Base-by-base conservation (phyloP, 2,113 vertebrate species). In the Coturnix japonica region DNA sequence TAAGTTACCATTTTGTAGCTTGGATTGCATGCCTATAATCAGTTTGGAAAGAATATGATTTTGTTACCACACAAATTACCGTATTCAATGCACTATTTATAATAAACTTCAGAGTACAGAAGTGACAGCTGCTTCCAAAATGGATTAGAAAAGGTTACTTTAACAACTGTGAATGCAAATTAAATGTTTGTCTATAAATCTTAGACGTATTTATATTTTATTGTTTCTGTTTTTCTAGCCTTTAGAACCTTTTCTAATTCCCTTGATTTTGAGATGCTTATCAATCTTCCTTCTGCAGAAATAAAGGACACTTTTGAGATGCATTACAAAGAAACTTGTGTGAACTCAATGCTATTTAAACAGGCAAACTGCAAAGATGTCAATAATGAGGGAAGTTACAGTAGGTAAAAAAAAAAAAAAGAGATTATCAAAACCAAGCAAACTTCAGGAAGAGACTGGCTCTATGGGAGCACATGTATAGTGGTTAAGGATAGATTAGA, bases 21-120 rank as follows among this genome's bases (percentile, higher is more conserved):
- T 92, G 91, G 91, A 95, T 83, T 90, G 79, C 76, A 79, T 92
- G 77, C 72, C 93, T 95, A 9, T 95, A 96, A 95, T 95, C 95
- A 72, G 79, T 84, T 76, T 60, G 60, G 37, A 69, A 91, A 86
- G 91, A 87, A 82, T 54, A 87, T 71, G 80, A 81, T n/a, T 80
- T 94, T 57, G 44, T 70, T 91, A 57, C 63, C 92, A 87, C 74
- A 61, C 39, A 79, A 44, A 94, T 87, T 94, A 82, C 71, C 67
- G 17, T 94, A 65, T 75, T 37, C 3, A 3, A 76, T 89, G 87
- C 51, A 59, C 41, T 93, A 75, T 82, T 94, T 93, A 76, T 30
- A 91, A 79, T 61, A 76, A 65, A 33, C 46, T 8, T 63, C 85
- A 8, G 46, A 64, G 21, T 43, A 63, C 9, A 51, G 84, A 87